These are phyloP conservation scores for Leptarthrus brevirostris DNA, from an alignment of 2,888 invertebrate species.

Conservation along the genomic window DNA sequence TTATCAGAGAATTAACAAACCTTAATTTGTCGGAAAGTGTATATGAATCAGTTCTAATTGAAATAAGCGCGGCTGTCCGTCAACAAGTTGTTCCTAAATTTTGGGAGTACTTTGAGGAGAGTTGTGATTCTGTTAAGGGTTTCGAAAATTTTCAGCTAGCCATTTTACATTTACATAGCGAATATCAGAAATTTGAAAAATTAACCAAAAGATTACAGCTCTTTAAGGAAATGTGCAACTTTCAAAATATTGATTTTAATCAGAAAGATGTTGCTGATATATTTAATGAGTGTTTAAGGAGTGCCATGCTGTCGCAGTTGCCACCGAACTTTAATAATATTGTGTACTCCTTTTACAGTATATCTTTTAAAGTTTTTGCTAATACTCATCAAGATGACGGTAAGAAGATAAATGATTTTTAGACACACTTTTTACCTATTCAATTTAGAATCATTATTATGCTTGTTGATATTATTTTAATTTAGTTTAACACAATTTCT, in stretches of 20 bases:
- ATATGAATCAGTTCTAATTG: slow-evolving; percentile 60
- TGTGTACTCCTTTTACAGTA: slow-evolving; percentile 80
- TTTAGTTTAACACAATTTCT: no score
- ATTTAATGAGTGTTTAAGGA: slow-evolving; percentile 75
- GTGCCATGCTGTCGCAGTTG: slow-evolving; percentile 77
- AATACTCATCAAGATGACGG: slow-evolving; percentile 64
- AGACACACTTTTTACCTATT: no score
- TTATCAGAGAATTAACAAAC: slow-evolving; percentile 19
- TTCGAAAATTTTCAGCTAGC: slow-evolving; percentile 62
- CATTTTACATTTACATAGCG: slow-evolving; percentile 60
- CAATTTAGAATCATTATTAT: no score
- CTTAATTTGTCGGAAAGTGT: slow-evolving; percentile 57
- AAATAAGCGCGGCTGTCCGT: slow-evolving; percentile 61
- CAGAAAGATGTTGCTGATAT: slow-evolving; percentile 52
- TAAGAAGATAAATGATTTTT: no score
- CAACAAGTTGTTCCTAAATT: slow-evolving; percentile 62
- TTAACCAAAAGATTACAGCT: slow-evolving; percentile 57
- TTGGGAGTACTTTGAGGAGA: slow-evolving; percentile 62
- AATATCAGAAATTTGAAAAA: slow-evolving; percentile 58
- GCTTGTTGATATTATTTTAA: no score
- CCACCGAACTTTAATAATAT: slow-evolving; percentile 77
- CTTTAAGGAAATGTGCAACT: slow-evolving; percentile 56
- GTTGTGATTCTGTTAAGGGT: slow-evolving; percentile 55
- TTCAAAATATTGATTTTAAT: slow-evolving; percentile 54
- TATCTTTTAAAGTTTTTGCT: slow-evolving; percentile 79